These are phyloP conservation scores for Sphenodon punctatus DNA, from an alignment of 2,797 vertebrate genomes.

Conservation along the genomic window DNA sequence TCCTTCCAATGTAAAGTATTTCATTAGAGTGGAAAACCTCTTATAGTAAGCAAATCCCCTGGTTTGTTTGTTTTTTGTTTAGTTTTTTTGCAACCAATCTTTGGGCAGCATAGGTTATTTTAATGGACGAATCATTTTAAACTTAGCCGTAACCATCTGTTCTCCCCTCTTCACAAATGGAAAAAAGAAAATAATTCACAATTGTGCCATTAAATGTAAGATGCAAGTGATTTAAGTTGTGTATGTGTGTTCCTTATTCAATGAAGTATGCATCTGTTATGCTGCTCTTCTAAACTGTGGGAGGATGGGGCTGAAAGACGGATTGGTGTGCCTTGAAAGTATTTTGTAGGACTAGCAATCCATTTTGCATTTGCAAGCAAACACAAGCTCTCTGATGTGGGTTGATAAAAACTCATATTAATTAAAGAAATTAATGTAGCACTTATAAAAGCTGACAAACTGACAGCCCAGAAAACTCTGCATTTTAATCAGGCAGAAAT, in stretches of 20 bases:
- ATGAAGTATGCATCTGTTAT: constrained; percentile 17
- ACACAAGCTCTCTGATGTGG: not conserved
- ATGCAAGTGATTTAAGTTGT: constrained; percentile 33
- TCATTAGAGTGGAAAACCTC: not conserved
- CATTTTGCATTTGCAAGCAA: not conserved
- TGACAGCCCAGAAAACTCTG: not conserved
- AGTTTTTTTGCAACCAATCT: not conserved
- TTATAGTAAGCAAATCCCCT: not conserved
- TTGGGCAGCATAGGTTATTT: not conserved
- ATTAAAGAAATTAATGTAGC: not conserved
- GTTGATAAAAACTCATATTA: not conserved
- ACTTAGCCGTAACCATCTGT: constrained; percentile 19
- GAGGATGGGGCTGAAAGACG: not conserved
- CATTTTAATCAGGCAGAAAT: not conserved
- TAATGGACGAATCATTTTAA: constrained; percentile 31
- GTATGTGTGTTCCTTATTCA: constrained; percentile 24
- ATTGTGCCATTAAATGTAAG: constrained; percentile 23
- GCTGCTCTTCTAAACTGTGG: not conserved
- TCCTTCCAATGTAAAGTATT: not conserved
- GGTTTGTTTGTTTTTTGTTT: too few species aligned
- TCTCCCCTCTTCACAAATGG: constrained; percentile 16
- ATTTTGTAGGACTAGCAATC: too few species aligned
- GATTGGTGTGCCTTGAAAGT: fast-evolving
- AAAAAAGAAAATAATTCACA: constrained; percentile 34
- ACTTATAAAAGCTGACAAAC: not conserved